Conservation (phyloP, 2,797 vertebrate species). For the Pteronotus mesoamericanus region DNA sequence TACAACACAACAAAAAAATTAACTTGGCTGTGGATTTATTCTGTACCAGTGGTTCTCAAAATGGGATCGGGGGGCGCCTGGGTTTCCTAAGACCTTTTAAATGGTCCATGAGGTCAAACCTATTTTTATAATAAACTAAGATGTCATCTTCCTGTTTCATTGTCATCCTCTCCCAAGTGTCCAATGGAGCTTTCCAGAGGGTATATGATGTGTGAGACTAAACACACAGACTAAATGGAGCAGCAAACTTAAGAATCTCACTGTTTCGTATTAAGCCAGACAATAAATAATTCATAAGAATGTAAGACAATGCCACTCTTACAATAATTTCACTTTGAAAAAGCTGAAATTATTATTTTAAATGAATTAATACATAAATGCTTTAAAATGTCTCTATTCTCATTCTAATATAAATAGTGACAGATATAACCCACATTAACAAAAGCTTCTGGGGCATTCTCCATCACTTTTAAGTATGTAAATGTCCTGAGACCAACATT, state of each 20-base stretch:
- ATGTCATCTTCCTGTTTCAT: not conserved
- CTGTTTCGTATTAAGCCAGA: not conserved
- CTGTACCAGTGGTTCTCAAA: not conserved
- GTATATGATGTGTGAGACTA: not conserved
- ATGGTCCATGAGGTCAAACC: not conserved
- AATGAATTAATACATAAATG: not conserved
- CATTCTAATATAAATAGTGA: not conserved
- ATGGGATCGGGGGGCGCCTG: not conserved
- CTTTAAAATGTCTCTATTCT: not conserved
- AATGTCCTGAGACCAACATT: not conserved
- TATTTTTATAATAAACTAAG: not conserved
- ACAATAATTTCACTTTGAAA: not conserved
- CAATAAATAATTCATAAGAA: not conserved
- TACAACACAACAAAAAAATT: not conserved
- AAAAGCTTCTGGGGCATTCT: not conserved
- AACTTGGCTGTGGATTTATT: not conserved
- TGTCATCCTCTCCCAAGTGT: not conserved
- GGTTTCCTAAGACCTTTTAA: not conserved
- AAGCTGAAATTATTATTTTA: not conserved
- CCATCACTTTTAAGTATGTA: not conserved
- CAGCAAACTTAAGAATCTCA: not conserved
- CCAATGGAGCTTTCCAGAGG: not conserved
- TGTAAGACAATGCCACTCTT: not conserved
- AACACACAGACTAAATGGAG: not conserved
- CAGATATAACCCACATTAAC: not conserved